Base-by-base conservation (phyloP, 2,888 invertebrate genomes). In the Iphiclides podalirius region DNA sequence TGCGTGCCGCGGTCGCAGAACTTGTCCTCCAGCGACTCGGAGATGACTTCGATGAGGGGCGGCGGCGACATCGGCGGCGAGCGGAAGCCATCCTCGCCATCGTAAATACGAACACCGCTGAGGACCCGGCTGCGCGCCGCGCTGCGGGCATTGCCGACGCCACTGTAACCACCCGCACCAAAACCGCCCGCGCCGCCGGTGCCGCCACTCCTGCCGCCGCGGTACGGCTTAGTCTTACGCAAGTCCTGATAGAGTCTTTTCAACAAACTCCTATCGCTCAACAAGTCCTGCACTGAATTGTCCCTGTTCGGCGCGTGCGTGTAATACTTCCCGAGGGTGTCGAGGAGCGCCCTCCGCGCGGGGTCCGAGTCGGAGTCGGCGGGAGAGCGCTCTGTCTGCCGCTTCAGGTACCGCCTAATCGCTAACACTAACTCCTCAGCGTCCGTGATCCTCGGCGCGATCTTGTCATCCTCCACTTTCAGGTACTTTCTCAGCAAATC, bases 191-290 rank as follows among this genome's bases (percentile, higher is more conserved):
- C 34, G 90, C 92, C 35, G 90, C 91, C 33, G 87, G 90, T n/a
- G 52, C 79, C 75, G 40, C 80, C 88, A 55, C 82, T 75, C 36
- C 87, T 72, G 53, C 75, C 78, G 46, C 83, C 82, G 46, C 85
- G 72, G 58, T 88, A 89, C 26, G 88, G 84, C 61, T 93, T 91
- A 16, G 94, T 90, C 64, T 93, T 92, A 56, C 94, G 89, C 59
- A 94, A 82, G 65, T 94, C 94, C 68, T 93, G 93, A 67, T 94
- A 94, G 20, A 94, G 81, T 71, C 91, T 93, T 72, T 94, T 94
- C 44, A 95, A 80, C 16, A 94, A 86, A 65, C 92, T 93, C 61
- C 94, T 90, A 72, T 95, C 93, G 7, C 93, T 93, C 44, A 95
- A 78, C 42, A 95, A 86, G 63, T 93, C 93, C 44, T 93, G 92